Base-by-base conservation (phyloP, 2,888 invertebrate species). In the Eulithis testata region DNA sequence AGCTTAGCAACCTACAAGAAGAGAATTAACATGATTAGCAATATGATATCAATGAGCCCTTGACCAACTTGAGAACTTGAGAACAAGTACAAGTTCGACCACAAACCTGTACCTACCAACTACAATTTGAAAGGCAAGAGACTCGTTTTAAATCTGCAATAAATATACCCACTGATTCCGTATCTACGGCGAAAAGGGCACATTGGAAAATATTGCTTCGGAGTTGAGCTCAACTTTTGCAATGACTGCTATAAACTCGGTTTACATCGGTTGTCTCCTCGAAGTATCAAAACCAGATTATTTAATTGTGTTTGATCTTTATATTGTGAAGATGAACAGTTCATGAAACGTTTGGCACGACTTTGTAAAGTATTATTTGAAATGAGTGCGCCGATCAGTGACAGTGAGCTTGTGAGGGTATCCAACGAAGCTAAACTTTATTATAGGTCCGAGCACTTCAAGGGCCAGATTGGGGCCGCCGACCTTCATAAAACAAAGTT, bases 401-500 rank as follows among this genome's bases (percentile, higher is more conserved):
- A 74, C 75, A 21, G 21, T 82, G 84, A 86, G 63, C 83, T 80
- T 74, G 74, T 79, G 76, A 81, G 79, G 78, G 76, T 78, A 83
- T 83, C 76, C 80, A 81, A 77, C 79, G 78, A 82, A 79, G 83
- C 81, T 85, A 83, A 85, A 88, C 79, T 86, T 88, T 87, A 89
- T 86, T 86, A 87, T 85, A 87, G 86, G 85, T 84, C 84, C 83
- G 80, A 79, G 76, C 80, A 72, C 82, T 78, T 81, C 78, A 79
- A 79, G 82, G 81, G 80, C 79, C 77, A 81, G 80, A 69, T 69
- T 76, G 80, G 74, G 81, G 81, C 73, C 81, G 81, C 73, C 81
- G 86, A 87, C 89, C 90, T 87, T 86, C 84, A 91, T 90, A 90
- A 90, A 90, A 88, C 86, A 85, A 89, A 87, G 79, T 92, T 91